Conservation (phyloP, 2,888 invertebrate species). For the Hemistola chrysoprasaria region DNA sequence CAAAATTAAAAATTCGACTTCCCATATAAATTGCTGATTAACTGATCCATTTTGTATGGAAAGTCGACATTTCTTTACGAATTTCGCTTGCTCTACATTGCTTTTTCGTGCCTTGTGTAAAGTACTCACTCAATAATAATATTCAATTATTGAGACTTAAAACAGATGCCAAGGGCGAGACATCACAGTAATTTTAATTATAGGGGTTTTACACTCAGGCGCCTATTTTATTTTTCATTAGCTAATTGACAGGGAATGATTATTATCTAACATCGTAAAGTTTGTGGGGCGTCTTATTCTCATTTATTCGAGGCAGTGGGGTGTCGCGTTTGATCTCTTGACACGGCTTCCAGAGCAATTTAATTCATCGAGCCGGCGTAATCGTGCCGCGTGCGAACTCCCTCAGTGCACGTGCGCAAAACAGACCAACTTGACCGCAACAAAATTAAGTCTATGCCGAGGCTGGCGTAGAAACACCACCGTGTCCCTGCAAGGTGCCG, state of each 20-base stretch:
- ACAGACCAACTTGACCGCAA: conserved; percentile 73
- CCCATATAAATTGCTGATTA: too few species aligned
- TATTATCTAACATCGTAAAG: conserved; percentile 73
- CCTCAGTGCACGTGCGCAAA: conserved; percentile 62
- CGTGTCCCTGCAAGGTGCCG: conserved; percentile 41
- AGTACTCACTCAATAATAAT: conserved; percentile 4
- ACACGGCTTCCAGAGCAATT: conserved; percentile 59
- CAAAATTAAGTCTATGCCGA: conserved; percentile 55
- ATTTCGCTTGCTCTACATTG: too few species aligned
- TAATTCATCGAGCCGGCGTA: conserved; percentile 68
- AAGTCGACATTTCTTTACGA: too few species aligned
- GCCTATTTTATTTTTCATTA: conserved; percentile 80
- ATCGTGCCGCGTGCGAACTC: conserved; percentile 56
- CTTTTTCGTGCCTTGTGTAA: too few species aligned
- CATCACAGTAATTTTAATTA: conserved; percentile 76
- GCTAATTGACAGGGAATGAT: conserved; percentile 79
- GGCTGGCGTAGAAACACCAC: conserved; percentile 25
- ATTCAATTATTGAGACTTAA: conserved; percentile 37
- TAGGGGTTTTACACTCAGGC: conserved; percentile 52
- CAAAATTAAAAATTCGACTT: too few species aligned
- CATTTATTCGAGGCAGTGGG: conserved; percentile 37
- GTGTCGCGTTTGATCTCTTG: conserved; percentile 67
- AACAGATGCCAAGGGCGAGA: conserved; percentile 65
- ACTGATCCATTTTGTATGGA: too few species aligned
- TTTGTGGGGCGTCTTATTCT: conserved; percentile 45